Conservation (phyloP, 1,140 invertebrate species). For the Halictus rubicundus region DNA sequence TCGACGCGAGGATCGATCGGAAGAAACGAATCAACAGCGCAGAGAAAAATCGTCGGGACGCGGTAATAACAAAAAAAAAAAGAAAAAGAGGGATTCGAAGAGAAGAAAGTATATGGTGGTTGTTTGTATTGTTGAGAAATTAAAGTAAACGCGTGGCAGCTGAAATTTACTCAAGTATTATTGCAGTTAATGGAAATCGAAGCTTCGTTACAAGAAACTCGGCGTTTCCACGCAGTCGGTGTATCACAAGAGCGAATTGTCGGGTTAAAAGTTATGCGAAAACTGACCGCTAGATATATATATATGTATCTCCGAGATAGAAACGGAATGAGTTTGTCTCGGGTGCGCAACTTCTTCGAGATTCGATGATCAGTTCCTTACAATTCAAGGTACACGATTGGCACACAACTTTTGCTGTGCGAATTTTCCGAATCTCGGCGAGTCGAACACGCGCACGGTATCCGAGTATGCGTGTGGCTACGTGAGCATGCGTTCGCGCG, state of each 20-base stretch:
- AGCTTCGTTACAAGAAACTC: constrained; percentile 31
- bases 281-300: neutral
- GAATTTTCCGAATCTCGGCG: constrained; percentile 34
- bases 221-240: neutral
- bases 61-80: constrained; percentile 35
- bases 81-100: neutral
- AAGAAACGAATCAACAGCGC: constrained; percentile 27
- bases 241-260: constrained; percentile 23
- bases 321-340: neutral
- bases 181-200: constrained; percentile 37
- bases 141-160: constrained; percentile 5
- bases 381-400: neutral
- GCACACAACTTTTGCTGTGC: neutral
- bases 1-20: neutral
- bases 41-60: constrained; percentile 10
- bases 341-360: constrained; percentile 21
- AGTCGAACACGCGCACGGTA: constrained; percentile 21
- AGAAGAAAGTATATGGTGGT: constrained; percentile 20
- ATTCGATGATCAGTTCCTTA: neutral
- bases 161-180: constrained; percentile 40
- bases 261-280: neutral
- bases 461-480: neutral
- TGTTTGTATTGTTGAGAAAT: neutral
- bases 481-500: constrained; percentile 16
- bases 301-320: neutral